Conservation (phyloP, 2,888 invertebrate species). For the Cerceris ruficornis region DNA sequence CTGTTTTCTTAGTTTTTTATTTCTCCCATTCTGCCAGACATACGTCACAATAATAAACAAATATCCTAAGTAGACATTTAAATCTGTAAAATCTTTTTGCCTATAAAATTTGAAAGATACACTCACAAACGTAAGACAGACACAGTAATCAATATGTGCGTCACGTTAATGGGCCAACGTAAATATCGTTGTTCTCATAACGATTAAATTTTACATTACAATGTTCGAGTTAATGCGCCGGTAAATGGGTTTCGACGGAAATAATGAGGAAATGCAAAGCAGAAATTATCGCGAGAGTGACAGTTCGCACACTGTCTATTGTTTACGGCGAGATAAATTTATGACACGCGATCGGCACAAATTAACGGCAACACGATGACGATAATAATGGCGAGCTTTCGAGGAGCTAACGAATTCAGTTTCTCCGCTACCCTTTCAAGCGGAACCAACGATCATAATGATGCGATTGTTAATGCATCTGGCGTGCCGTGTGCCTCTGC, state of each 20-base stretch:
- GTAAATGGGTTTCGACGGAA: not conserved
- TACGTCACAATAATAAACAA: not conserved
- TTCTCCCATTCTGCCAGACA: not conserved
- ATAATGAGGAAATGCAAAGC: not conserved
- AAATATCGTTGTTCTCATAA: conserved; percentile 21
- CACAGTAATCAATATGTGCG: not conserved
- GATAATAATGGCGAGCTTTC: not conserved
- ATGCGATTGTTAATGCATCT: too few species aligned
- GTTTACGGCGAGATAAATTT: not conserved
- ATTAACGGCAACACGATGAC: not conserved
- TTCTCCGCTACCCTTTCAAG: not conserved
- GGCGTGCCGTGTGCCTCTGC: too few species aligned
- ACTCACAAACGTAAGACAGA: conserved; percentile 7
- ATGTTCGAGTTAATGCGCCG: conserved; percentile 31
- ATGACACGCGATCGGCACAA: too few species aligned
- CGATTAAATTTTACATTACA: conserved; percentile 44
- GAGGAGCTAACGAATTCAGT: not conserved
- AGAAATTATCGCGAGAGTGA: not conserved
- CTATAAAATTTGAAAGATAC: not conserved
- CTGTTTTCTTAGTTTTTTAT: too few species aligned
- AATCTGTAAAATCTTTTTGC: too few species aligned
- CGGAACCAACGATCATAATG: too few species aligned
- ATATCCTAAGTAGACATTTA: too few species aligned
- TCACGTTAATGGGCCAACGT: conserved; percentile 24
- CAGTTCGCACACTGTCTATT: not conserved